These are phyloP conservation scores for Leptoclinus maculatus DNA, from an alignment of 2,797 vertebrate species.

Conservation along the genomic window DNA sequence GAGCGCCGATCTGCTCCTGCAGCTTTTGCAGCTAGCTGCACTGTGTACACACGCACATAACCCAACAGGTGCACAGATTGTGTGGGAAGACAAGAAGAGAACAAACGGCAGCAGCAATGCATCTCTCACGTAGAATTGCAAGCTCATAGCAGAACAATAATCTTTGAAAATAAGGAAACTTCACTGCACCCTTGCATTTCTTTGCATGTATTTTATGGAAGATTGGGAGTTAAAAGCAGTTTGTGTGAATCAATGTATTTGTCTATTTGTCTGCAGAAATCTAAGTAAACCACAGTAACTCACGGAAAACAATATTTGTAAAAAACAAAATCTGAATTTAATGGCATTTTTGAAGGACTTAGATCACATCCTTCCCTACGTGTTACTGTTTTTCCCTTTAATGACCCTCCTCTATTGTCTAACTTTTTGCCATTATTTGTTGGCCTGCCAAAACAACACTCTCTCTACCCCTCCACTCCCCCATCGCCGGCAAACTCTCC, in stretches of 20 bases:
- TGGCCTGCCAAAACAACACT: conserved; percentile 66
- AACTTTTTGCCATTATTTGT: conserved; percentile 62
- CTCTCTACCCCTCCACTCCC: conserved; percentile 43
- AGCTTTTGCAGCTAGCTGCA: conserved; percentile 50
- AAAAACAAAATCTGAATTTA: conserved; percentile 24
- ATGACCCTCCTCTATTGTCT: conserved; percentile 59
- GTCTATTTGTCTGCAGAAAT: conserved; percentile 2
- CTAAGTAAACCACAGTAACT: not conserved
- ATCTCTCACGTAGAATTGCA: not conserved
- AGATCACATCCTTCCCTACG: conserved; percentile 64
- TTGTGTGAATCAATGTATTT: not conserved
- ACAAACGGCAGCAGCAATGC: conserved; percentile 20
- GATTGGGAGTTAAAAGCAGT: not conserved
- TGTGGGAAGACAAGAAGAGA: conserved; percentile 25
- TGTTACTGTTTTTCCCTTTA: conserved; percentile 41
- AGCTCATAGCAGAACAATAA: not conserved
- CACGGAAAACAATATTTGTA: conserved; percentile 4
- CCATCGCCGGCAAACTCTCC: conserved; percentile 31
- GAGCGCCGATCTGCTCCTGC: conserved; percentile 69
- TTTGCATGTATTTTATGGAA: not conserved
- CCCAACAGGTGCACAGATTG: conserved; percentile 61
- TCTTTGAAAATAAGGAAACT: not conserved
- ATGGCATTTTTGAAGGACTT: conserved; percentile 47
- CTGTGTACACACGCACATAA: conserved; percentile 61
- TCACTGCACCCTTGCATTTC: not conserved